Evolutionary conservation across 2,797 vertebrate species (phyloP).

Genomic region (Lepus oiostolus): DNA sequence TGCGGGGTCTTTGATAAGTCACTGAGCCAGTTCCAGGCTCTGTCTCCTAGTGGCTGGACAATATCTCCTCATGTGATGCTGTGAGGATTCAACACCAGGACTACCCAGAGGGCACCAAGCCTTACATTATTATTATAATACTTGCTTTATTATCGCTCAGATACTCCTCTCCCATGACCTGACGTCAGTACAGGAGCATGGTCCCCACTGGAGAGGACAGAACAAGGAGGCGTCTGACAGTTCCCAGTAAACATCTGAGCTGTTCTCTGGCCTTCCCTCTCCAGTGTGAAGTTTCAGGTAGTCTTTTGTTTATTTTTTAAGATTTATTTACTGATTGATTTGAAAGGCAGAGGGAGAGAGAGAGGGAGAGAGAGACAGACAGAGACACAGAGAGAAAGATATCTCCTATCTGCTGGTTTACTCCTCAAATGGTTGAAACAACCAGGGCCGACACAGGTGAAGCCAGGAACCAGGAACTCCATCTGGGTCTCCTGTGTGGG

Average conservation of each 20-base stretch:
- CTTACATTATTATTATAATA: neutral
- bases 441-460: too few species aligned
- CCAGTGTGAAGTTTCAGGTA: neutral
- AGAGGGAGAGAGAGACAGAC: too few species aligned
- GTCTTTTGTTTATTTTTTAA: neutral
- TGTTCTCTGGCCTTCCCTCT: constrained; percentile 22
- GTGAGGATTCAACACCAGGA: neutral
- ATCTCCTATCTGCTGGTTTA: too few species aligned
- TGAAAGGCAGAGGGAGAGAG: too few species aligned
- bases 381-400: too few species aligned
- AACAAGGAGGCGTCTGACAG: neutral
- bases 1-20: constrained; percentile 34
- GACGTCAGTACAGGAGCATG: neutral
- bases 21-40: neutral
- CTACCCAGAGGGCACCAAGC: neutral
- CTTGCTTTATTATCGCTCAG: neutral
- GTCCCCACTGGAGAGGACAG: neutral
- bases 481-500: too few species aligned
- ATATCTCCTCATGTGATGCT: neutral
- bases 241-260: neutral
- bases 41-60: neutral
- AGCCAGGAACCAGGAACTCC: too few species aligned
- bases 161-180: neutral
- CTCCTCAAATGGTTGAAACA: too few species aligned
- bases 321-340: too few species aligned